phyloP scores from a whole-genome alignment of 2,113 vertebrate genomes.

The Eulemur macaco region DNA sequence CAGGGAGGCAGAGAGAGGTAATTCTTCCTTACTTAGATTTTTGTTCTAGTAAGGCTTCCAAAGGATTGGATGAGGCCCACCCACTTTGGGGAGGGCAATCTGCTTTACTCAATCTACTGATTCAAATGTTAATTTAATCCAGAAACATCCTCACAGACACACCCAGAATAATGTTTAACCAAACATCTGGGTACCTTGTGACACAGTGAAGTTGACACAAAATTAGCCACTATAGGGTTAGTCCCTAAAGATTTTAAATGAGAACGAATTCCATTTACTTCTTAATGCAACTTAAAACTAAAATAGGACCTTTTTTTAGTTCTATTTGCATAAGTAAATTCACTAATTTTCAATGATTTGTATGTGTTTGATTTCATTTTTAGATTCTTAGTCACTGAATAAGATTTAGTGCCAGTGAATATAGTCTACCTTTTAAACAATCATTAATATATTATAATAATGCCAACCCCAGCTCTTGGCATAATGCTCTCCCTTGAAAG shows the following conservation, averaged over 20 bases:
- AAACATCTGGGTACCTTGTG: background rate
- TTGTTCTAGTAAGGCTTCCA: background rate
- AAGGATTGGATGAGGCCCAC: background rate
- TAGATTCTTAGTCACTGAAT: slow-evolving; percentile 14
- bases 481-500: background rate
- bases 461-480: background rate
- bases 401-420: slow-evolving; percentile 18
- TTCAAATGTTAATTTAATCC: background rate
- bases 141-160: background rate
- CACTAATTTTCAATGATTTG: background rate
- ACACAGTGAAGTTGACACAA: background rate
- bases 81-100: background rate
- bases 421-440: slow-evolving; percentile 5
- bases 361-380: slow-evolving; percentile 4
- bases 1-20: background rate
- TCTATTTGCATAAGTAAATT: slow-evolving; percentile 2
- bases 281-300: background rate
- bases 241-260: slow-evolving; percentile 1
- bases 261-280: background rate
- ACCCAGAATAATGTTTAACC: background rate
- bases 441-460: slow-evolving; percentile 40
- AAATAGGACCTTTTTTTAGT: background rate
- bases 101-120: background rate
- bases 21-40: background rate
- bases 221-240: background rate